Evolutionary conservation across 2,113 vertebrate species (phyloP).

Genomic region (Eudyptes chrysolophus): DNA sequence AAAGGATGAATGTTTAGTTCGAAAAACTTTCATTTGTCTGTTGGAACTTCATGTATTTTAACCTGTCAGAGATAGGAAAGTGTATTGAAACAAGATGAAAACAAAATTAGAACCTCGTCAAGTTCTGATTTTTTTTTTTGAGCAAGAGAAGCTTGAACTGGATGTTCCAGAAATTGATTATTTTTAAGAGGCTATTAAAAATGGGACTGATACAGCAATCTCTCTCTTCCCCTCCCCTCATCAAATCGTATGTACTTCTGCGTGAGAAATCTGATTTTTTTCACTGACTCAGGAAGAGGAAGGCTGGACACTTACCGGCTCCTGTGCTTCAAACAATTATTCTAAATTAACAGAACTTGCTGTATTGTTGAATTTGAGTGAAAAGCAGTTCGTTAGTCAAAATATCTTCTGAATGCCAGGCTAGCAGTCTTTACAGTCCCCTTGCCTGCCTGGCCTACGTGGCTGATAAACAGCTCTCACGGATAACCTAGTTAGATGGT

Average conservation of each 20-base stretch:
- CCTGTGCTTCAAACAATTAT: background rate
- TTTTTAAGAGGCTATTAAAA: background rate
- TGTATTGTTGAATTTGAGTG: background rate
- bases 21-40: background rate
- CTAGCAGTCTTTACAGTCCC: background rate
- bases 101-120: background rate
- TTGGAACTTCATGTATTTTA: background rate
- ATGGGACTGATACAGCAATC: background rate
- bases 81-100: background rate
- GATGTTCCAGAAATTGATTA: background rate
- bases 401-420: background rate
- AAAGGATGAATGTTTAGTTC: background rate
- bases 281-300: background rate
- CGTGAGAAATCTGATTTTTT: background rate
- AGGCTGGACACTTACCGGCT: background rate
- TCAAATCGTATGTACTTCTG: background rate
- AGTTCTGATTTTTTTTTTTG: background rate
- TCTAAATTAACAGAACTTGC: background rate
- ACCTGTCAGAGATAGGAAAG: background rate
- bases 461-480: background rate
- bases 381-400: background rate
- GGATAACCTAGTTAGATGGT: background rate
- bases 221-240: background rate
- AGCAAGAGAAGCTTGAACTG: background rate
- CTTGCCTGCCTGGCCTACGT: background rate